Evolutionary conservation across 2,888 invertebrate genomes (phyloP).

Genomic region (Anoplius nigerrimus): DNA sequence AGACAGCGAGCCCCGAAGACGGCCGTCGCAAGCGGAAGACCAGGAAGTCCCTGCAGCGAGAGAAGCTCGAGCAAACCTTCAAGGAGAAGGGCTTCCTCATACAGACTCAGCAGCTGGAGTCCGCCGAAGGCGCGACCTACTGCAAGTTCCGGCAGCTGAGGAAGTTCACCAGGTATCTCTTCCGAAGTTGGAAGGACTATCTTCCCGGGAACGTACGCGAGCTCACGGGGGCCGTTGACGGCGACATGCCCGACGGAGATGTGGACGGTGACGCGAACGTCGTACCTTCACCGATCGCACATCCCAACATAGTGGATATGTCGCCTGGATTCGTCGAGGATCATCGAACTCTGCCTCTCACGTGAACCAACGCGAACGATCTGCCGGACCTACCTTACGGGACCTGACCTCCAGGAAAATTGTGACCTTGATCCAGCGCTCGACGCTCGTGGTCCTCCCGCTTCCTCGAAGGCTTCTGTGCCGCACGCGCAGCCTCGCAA

Average conservation of each 20-base stretch:
- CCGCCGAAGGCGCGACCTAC: slow-evolving; percentile 94
- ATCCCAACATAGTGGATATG: slow-evolving; percentile 54
- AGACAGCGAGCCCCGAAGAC: slow-evolving; percentile 57
- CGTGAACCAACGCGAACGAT: slow-evolving; percentile 43
- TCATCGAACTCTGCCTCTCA: slow-evolving; percentile 62
- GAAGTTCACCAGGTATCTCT: slow-evolving; percentile 93
- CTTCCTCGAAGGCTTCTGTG: too few relatives aligned
- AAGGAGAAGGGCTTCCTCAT: slow-evolving; percentile 95
- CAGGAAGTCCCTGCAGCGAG: slow-evolving; percentile 88
- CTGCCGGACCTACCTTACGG: too few relatives aligned
- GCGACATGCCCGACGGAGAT: slow-evolving; percentile 56
- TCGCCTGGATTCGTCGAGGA: slow-evolving; percentile 62
- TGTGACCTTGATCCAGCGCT: too few relatives aligned
- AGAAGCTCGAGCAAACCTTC: slow-evolving; percentile 93
- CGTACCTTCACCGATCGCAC: slow-evolving; percentile 47
- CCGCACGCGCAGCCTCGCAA: too few relatives aligned
- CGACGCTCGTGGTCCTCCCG: too few relatives aligned
- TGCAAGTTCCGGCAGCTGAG: slow-evolving; percentile 93
- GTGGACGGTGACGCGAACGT: slow-evolving; percentile 50
- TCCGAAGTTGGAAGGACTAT: slow-evolving; percentile 95
- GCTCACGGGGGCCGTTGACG: slow-evolving; percentile 56
- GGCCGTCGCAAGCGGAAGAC: slow-evolving; percentile 83
- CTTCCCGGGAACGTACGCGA: slow-evolving; percentile 84
- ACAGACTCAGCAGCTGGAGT: slow-evolving; percentile 94
- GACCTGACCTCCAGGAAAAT: too few relatives aligned